A percentile compares a stretch with the other conserved stretches of the same genome.
Evolutionary conservation across 2,797 vertebrate genomes (phyloP).

Genomic region (Semotilus atromaculatus): DNA sequence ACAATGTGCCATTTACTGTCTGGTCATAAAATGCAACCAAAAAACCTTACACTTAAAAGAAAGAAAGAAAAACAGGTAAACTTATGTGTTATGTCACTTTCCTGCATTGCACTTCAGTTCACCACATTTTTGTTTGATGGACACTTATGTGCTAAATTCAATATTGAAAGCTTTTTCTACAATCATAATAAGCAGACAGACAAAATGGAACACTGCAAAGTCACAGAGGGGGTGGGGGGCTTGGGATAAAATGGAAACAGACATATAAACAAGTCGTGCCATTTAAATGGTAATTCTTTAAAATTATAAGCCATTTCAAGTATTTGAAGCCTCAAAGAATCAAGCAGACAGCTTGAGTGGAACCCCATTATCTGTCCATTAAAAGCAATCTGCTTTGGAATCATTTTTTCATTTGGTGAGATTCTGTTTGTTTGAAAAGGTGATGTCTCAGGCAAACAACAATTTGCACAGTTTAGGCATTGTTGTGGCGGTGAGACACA

Average conservation of each 20-base stretch:
- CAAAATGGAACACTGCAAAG: conserved; percentile 23
- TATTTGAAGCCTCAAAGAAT: conserved; percentile 39
- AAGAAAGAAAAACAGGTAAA: background rate
- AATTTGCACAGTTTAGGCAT: conserved; percentile 49
- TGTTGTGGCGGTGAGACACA: conserved; percentile 32
- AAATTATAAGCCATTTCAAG: conserved; percentile 51
- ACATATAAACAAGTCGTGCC: conserved; percentile 44
- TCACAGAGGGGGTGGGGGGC: background rate
- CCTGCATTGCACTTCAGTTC: background rate
- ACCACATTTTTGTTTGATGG: conserved; percentile 3
- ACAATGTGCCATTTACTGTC: no score
- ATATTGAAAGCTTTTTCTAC: conserved; percentile 40
- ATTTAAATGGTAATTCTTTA: conserved; percentile 43
- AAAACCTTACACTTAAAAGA: background rate
- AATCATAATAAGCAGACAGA: conserved; percentile 38
- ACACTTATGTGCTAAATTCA: conserved; percentile 40
- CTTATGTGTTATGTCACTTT: background rate
- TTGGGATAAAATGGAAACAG: conserved; percentile 28
- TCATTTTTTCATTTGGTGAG: conserved; percentile 46
- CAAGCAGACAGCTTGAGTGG: conserved; percentile 49
- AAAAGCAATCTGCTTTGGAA: conserved; percentile 55
- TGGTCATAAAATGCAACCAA: no score
- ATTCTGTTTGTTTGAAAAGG: conserved; percentile 43
- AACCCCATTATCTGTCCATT: conserved; percentile 55
- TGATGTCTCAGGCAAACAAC: conserved; percentile 42